phyloP scores from a whole-genome alignment of 1,140 invertebrate species.

The Ooceraea biroi region DNA sequence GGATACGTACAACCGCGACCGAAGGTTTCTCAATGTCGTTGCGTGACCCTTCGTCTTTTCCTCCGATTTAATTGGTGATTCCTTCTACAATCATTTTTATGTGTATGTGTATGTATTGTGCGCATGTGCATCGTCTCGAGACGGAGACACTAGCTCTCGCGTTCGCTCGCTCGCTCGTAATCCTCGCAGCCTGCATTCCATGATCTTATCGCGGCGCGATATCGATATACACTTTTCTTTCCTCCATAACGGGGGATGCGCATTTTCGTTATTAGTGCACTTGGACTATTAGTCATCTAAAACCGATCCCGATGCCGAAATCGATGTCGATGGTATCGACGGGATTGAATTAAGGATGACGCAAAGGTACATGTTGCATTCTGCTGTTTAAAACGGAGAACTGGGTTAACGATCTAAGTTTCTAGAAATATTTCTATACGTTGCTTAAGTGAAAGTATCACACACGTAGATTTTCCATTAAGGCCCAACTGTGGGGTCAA shows the following conservation, averaged over 20 bases:
- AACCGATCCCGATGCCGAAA: background rate
- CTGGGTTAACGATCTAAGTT: slow-evolving; percentile 38
- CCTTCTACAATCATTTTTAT: background rate
- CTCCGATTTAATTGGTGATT: background rate
- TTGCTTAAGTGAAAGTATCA: slow-evolving; percentile 42
- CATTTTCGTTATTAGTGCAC: background rate
- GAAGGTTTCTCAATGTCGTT: slow-evolving; percentile 69
- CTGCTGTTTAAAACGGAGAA: slow-evolving; percentile 9
- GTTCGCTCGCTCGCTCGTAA: background rate
- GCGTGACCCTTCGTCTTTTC: slow-evolving; percentile 41
- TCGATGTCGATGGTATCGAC: background rate
- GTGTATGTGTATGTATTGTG: background rate
- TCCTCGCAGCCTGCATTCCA: background rate
- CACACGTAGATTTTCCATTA: background rate
- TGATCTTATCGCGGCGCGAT: background rate
- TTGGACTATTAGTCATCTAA: too few species aligned
- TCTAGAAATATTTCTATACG: slow-evolving; percentile 37
- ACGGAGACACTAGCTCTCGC: background rate
- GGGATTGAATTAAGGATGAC: background rate
- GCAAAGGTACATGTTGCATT: background rate
- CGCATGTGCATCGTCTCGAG: slow-evolving; percentile 1
- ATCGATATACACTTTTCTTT: background rate
- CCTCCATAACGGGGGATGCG: background rate
- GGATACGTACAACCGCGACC: background rate
- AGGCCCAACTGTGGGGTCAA: background rate